Evolutionary conservation across 2,888 invertebrate genomes (phyloP).

Genomic region (Brachyopa scutellaris): DNA sequence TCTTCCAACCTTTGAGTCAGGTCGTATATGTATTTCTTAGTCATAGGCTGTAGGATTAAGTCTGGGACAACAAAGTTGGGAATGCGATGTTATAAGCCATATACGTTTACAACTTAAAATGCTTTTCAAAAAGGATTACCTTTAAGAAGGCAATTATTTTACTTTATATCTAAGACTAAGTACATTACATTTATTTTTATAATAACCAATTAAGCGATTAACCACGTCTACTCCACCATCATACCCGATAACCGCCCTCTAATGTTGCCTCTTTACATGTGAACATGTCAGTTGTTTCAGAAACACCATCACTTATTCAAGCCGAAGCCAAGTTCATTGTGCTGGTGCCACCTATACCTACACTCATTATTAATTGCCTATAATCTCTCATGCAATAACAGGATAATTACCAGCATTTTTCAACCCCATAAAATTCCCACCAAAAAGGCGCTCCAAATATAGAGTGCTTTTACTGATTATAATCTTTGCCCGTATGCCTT

Average conservation of each 20-base stretch:
- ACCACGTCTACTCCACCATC: background rate
- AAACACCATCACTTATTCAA: background rate
- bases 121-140: too few species aligned
- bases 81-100: too few species aligned
- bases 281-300: background rate
- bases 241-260: too few species aligned
- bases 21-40: too few species aligned
- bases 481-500: background rate
- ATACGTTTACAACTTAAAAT: too few species aligned
- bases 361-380: slow-evolving; percentile 10
- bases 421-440: background rate
- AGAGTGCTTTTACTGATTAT: background rate
- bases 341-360: too few species aligned
- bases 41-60: too few species aligned
- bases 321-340: slow-evolving; percentile 2
- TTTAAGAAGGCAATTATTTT: too few species aligned
- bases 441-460: background rate
- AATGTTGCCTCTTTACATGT: background rate
- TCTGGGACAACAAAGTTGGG: too few species aligned
- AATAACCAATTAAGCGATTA: background rate
- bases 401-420: slow-evolving; percentile 18
- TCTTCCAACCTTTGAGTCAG: too few species aligned
- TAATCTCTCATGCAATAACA: slow-evolving; percentile 4
- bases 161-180: too few species aligned
- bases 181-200: background rate